phyloP scores from a whole-genome alignment of 1,140 invertebrate species.

The Battus philenor region DNA sequence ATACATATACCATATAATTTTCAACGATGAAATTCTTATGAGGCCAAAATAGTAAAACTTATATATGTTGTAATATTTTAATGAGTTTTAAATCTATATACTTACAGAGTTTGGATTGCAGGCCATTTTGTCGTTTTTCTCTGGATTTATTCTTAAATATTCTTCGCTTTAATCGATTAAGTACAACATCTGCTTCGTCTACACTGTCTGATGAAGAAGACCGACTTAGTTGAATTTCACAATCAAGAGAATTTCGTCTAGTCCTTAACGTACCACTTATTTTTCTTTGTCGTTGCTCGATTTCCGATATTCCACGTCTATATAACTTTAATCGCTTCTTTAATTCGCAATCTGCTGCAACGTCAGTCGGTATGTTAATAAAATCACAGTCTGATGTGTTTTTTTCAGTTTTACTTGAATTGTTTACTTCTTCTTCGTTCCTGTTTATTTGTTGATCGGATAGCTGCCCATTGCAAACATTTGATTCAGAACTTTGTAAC shows the following conservation, averaged over 20 bases:
- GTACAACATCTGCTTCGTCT: slow-evolving; percentile 70
- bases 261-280: slow-evolving; percentile 39
- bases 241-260: slow-evolving; percentile 56
- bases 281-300: slow-evolving; percentile 44
- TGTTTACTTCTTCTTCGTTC: not conserved
- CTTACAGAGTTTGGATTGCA: too few relatives aligned
- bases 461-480: not conserved
- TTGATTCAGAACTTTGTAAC: not conserved
- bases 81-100: too few relatives aligned
- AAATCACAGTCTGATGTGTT: slow-evolving; percentile 55
- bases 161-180: slow-evolving; percentile 68
- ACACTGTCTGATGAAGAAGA: slow-evolving; percentile 73
- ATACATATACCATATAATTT: too few relatives aligned
- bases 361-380: slow-evolving; percentile 61
- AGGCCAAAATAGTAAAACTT: too few relatives aligned
- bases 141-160: slow-evolving; percentile 71
- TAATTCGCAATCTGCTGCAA: slow-evolving; percentile 62
- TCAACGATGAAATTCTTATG: too few relatives aligned
- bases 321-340: slow-evolving; percentile 70
- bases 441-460: not conserved
- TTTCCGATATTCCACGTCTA: slow-evolving; percentile 68
- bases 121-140: slow-evolving; percentile 66
- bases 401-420: slow-evolving; percentile 27
- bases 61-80: too few relatives aligned
- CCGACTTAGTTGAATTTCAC: slow-evolving; percentile 38